Conservation (phyloP, 2,888 invertebrate genomes). For the Drosophila pseudotalamancana region DNA sequence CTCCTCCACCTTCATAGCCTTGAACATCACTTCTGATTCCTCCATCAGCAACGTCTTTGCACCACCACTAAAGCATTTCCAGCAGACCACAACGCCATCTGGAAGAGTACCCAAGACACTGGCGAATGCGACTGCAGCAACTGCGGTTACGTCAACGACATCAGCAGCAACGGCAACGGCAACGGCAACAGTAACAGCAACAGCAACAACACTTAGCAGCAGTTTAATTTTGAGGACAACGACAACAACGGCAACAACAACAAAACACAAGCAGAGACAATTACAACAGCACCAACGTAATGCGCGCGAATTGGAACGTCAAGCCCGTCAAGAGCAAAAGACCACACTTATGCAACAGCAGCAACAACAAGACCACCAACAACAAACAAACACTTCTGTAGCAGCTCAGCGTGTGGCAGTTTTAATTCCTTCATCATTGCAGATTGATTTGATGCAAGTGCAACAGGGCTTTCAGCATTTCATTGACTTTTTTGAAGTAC, state of each 20-base stretch:
- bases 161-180: conserved; percentile 32
- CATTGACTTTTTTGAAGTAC: conserved; percentile 82
- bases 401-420: conserved; percentile 73
- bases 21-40: conserved; percentile 3
- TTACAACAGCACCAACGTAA: conserved; percentile 41
- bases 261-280: conserved; percentile 11
- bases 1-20: conserved; percentile 26
- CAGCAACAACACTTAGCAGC: conserved; percentile 29
- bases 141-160: conserved; percentile 21
- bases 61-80: conserved; percentile 25
- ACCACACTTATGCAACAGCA: conserved; percentile 29
- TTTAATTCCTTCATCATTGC: conserved; percentile 79
- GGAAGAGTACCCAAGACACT: conserved; percentile 42
- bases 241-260: conserved; percentile 21
- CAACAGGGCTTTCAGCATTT: conserved; percentile 82
- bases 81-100: conserved; percentile 39
- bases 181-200: conserved; percentile 21
- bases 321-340: conserved; percentile 59
- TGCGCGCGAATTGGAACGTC: conserved; percentile 59
- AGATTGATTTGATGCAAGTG: conserved; percentile 78
- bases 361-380: conserved; percentile 14
- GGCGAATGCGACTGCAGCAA: conserved; percentile 37
- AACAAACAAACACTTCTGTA: conserved; percentile 15
- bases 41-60: conserved; percentile 20
- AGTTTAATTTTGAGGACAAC: conserved; percentile 33